Evolutionary conservation across 2,113 vertebrate genomes (phyloP).

Genomic region (Solea solea): DNA sequence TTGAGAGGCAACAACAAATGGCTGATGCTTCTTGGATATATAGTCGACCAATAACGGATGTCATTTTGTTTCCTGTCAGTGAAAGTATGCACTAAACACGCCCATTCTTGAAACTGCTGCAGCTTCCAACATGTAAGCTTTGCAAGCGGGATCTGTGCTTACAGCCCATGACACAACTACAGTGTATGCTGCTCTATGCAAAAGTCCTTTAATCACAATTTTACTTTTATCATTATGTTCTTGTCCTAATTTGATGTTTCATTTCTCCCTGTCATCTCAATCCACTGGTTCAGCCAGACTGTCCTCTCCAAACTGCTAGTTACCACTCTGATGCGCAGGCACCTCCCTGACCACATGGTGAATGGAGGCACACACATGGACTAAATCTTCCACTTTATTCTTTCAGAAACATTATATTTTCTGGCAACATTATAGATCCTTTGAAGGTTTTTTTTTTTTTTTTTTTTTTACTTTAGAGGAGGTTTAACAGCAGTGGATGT

Average conservation of each 20-base stretch:
- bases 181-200: background rate
- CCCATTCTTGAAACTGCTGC: background rate
- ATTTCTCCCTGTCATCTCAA: constrained; percentile 20
- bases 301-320: constrained; percentile 53
- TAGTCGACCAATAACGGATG: no score
- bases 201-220: constrained; percentile 18
- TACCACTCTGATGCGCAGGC: constrained; percentile 54
- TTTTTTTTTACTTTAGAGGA: background rate
- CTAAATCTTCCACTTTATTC: constrained; percentile 22
- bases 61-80: no score
- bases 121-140: background rate
- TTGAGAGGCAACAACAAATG: no score
- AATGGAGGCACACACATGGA: constrained; percentile 36
- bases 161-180: no score
- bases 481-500: background rate
- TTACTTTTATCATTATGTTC: constrained; percentile 23
- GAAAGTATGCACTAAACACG: background rate
- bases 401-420: background rate
- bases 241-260: constrained; percentile 31
- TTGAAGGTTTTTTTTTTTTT: background rate
- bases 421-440: background rate
- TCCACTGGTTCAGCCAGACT: constrained; percentile 31
- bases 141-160: no score
- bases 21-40: no score
- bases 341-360: constrained; percentile 53